A percentile compares a stretch with the other conserved stretches of the same genome.
phyloP scores from a whole-genome alignment of 2,797 vertebrate species.

The Denticeps clupeoides region DNA sequence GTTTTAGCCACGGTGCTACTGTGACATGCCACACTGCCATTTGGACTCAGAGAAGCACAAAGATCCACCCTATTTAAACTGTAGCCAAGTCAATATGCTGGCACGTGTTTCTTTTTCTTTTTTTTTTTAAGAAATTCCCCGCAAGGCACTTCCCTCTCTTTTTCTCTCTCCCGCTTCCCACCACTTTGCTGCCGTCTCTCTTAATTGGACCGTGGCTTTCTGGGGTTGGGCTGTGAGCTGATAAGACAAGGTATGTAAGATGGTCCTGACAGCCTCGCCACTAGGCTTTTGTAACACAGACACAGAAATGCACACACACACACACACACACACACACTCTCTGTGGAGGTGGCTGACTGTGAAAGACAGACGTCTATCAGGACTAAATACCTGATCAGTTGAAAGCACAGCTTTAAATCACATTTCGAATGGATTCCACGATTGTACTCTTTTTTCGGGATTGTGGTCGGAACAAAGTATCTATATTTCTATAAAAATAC shows the following conservation, averaged over 20 bases:
- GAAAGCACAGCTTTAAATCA: too few species aligned
- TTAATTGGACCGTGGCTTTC: constrained; percentile 56
- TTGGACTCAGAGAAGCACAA: constrained; percentile 53
- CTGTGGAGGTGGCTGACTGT: too few species aligned
- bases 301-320: too few species aligned
- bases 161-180: constrained; percentile 32
- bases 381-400: too few species aligned
- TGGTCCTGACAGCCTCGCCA: too few species aligned
- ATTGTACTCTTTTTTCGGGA: too few species aligned
- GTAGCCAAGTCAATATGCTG: constrained; percentile 63
- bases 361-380: too few species aligned
- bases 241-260: constrained; percentile 58
- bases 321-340: too few species aligned
- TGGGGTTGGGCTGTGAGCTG: constrained; percentile 57
- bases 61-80: constrained; percentile 64
- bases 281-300: too few species aligned
- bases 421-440: too few species aligned
- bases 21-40: constrained; percentile 61
- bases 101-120: constrained; percentile 32
- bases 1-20: constrained; percentile 61
- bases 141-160: constrained; percentile 56
- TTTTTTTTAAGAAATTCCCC: constrained; percentile 51
- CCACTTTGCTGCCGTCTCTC: constrained; percentile 45
- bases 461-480: too few species aligned
- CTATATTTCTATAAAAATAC: too few species aligned